Conservation (phyloP, 2,113 vertebrate genomes). For the Brachypodius melanocephalos region DNA sequence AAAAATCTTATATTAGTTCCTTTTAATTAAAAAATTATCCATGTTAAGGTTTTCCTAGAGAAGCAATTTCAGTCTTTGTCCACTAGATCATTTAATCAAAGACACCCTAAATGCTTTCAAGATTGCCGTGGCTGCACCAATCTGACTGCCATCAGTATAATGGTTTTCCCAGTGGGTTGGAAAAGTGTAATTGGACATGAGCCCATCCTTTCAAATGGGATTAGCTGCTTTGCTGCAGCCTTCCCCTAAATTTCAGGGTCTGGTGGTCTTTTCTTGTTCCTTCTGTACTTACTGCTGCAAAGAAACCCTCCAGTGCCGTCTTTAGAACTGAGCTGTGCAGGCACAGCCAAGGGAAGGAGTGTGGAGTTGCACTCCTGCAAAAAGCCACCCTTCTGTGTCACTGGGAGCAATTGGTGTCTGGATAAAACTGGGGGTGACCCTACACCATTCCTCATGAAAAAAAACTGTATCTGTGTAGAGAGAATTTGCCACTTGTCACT, state of each 20-base stretch:
- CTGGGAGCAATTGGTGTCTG: fast-evolving
- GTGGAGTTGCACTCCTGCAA: neutral
- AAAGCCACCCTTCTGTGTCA: neutral
- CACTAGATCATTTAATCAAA: slow-evolving; percentile 64
- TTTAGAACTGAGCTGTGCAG: neutral
- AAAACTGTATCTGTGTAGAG: fast-evolving
- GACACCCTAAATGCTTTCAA: slow-evolving; percentile 43
- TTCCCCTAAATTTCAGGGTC: neutral
- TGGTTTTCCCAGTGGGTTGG: slow-evolving; percentile 40
- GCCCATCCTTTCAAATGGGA: slow-evolving; percentile 15
- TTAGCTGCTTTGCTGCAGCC: neutral
- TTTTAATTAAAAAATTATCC: slow-evolving; percentile 70
- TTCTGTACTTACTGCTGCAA: neutral
- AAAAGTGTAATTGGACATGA: slow-evolving; percentile 36
- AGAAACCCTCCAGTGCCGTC: neutral
- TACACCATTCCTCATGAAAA: neutral
- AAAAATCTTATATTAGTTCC: slow-evolving; percentile 53
- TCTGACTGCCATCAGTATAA: slow-evolving; percentile 45
- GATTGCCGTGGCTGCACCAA: slow-evolving; percentile 40
- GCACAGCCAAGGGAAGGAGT: neutral
- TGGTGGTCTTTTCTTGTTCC: neutral
- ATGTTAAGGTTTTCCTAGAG: slow-evolving; percentile 43
- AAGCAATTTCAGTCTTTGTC: slow-evolving; percentile 55
- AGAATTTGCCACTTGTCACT: neutral
- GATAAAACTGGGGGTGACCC: neutral